Percentiles rank a stretch among this genome's conserved stretches.
Evolutionary conservation across 2,797 vertebrate species (phyloP).

Genomic region (Clarias laeviceps): DNA sequence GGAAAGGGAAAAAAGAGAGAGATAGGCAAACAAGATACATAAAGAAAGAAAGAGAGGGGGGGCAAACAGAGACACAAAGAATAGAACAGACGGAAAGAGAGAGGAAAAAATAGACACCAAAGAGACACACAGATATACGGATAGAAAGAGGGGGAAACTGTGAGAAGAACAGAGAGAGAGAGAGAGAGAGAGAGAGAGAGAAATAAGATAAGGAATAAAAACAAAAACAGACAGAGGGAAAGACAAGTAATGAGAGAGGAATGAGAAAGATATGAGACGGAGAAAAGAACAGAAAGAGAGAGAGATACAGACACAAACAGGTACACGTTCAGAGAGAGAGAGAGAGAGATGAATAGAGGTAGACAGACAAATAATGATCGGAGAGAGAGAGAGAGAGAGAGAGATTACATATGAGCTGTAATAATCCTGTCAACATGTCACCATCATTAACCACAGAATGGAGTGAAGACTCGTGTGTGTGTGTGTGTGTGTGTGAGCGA

Average conservation of each 20-base stretch:
- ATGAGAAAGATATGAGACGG: not conserved
- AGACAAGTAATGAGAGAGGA: not conserved
- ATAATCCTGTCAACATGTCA: not conserved
- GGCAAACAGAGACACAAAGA: conserved; percentile 6
- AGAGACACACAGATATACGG: not conserved
- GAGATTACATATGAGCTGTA: not conserved
- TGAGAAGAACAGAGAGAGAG: not conserved
- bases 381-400: not conserved
- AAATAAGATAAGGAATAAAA: not conserved
- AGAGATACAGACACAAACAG: too few relatives aligned
- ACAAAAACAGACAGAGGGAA: not conserved
- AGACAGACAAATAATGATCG: not conserved
- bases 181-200: not conserved
- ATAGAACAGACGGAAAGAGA: not conserved
- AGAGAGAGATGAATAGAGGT: not conserved
- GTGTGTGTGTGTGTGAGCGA: not conserved
- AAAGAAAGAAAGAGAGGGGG: not conserved
- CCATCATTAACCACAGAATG: conserved; percentile 11
- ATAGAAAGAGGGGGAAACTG: not conserved
- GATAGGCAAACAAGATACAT: not conserved
- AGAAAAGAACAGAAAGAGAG: not conserved
- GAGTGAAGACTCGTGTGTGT: not conserved
- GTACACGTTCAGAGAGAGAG: not conserved
- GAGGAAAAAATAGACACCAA: not conserved
- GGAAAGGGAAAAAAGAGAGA: not conserved